Conservation (phyloP, 2,797 vertebrate species). For the Gymnodraco acuticeps region DNA sequence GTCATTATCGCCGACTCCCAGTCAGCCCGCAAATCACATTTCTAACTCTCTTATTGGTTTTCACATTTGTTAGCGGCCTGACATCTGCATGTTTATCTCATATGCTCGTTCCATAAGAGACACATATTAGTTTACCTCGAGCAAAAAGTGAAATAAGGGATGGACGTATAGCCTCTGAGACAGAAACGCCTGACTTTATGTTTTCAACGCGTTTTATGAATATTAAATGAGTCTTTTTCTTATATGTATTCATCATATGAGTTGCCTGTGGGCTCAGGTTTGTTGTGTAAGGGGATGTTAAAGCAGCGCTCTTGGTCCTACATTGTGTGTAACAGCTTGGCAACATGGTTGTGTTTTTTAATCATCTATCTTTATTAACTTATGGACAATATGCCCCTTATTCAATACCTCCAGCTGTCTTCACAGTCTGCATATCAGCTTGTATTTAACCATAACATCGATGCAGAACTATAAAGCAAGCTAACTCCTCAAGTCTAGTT, state of each 20-base stretch:
- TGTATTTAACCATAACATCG: too few relatives aligned
- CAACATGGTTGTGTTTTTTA: neutral
- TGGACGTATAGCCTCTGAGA: neutral
- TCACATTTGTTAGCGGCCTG: slow-evolving; percentile 26
- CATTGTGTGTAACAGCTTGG: neutral
- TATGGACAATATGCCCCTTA: neutral
- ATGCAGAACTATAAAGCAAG: too few relatives aligned
- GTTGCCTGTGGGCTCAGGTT: neutral
- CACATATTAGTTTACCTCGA: slow-evolving; percentile 6
- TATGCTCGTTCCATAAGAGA: slow-evolving; percentile 16
- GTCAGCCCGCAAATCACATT: slow-evolving; percentile 39
- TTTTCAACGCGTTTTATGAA: neutral
- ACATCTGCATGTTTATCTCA: slow-evolving; percentile 55
- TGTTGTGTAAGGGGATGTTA: neutral
- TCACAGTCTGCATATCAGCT: neutral
- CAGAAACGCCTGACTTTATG: neutral
- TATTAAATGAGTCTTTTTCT: neutral
- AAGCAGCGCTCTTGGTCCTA: neutral
- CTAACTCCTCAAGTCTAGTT: neutral
- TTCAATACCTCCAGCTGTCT: neutral
- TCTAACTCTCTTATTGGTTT: slow-evolving; percentile 38
- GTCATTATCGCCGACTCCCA: neutral
- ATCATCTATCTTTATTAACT: accelerated
- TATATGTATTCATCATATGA: neutral
- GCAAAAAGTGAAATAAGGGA: neutral